phyloP scores from a whole-genome alignment of 2,113 vertebrate genomes.

The Crotalus horridus region DNA sequence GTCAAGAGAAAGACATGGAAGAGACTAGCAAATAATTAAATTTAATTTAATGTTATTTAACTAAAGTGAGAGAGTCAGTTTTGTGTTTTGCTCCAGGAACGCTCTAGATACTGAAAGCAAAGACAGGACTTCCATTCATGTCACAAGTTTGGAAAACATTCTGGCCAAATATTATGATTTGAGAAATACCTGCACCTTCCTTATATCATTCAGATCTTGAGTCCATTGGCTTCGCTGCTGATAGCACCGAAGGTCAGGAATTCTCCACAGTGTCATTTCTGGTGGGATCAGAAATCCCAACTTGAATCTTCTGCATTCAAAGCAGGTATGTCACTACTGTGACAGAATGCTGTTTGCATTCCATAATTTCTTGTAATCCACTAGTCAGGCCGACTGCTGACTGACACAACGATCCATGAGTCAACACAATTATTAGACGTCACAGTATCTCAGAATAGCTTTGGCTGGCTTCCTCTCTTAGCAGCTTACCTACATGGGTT shows the following conservation, averaged over 20 bases:
- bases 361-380: not conserved
- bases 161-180: not conserved
- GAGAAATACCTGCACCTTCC: not conserved
- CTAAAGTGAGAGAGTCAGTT: not conserved
- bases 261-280: not conserved
- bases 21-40: not conserved
- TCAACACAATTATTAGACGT: not conserved
- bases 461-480: not conserved
- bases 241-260: not conserved
- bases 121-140: not conserved
- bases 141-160: not conserved
- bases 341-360: not conserved
- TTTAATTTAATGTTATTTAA: not conserved
- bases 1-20: not conserved
- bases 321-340: too few species aligned
- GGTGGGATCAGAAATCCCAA: not conserved
- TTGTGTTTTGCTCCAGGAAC: not conserved
- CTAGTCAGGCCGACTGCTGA: not conserved
- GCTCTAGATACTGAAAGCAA: not conserved
- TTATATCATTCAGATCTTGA: not conserved
- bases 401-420: not conserved
- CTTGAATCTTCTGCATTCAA: not conserved
- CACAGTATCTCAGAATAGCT: not conserved
- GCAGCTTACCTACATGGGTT: not conserved
- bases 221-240: not conserved